Evolutionary conservation across 2,888 invertebrate genomes (phyloP).

Genomic region (Acrocyrtus sp.): DNA sequence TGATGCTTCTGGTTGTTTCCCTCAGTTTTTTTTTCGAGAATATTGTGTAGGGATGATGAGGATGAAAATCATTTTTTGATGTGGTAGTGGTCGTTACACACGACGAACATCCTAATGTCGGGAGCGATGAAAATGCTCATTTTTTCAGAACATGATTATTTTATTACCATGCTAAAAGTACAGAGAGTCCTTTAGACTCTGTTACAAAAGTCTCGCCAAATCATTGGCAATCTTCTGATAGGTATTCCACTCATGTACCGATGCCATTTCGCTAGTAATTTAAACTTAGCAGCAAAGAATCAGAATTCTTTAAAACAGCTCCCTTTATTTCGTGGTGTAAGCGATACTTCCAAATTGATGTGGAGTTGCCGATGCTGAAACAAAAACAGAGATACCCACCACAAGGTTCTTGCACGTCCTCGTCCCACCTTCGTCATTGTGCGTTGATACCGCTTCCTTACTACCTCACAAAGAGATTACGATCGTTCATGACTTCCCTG

Average conservation of each 20-base stretch:
- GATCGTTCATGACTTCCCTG: constrained; percentile 26
- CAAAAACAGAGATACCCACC: no score
- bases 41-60: background rate
- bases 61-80: constrained; percentile 12
- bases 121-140: no score
- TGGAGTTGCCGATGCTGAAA: no score
- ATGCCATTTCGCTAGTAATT: no score
- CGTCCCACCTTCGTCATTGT: constrained; percentile 37
- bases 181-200: background rate
- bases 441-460: constrained; percentile 21
- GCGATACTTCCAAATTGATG: no score
- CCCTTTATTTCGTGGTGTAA: no score
- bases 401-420: constrained; percentile 33
- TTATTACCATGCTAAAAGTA: no score
- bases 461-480: constrained; percentile 16
- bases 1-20: constrained; percentile 16
- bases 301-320: no score
- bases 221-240: no score
- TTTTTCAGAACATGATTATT: no score
- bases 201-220: background rate
- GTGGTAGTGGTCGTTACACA: constrained; percentile 28
- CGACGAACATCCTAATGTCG: constrained; percentile 19
- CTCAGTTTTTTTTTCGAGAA: constrained; percentile 37
- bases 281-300: no score
- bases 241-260: no score